These are phyloP conservation scores for Muraenolepis orangiensis DNA, from an alignment of 2,797 vertebrate species.

Conservation along the genomic window DNA sequence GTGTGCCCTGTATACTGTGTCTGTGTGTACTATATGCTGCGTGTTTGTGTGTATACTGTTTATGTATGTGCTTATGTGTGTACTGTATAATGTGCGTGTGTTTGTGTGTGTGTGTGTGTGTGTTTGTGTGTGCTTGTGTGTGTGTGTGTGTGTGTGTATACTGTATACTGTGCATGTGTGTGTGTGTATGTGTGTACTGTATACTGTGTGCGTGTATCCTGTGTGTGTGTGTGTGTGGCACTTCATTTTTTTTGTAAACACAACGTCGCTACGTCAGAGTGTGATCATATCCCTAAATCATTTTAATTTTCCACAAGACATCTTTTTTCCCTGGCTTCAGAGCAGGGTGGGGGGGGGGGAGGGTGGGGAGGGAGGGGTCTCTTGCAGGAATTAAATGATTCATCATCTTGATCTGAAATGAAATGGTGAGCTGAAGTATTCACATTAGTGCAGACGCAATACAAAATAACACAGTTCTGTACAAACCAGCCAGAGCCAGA, in stretches of 20 bases:
- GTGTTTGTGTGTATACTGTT: neutral
- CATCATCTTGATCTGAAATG: slow-evolving; percentile 70
- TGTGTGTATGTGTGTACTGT: neutral
- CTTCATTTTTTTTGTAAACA: neutral
- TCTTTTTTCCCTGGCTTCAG: slow-evolving; percentile 46
- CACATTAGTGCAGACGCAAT: slow-evolving; percentile 65
- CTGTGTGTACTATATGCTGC: too few relatives aligned
- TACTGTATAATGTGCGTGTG: neutral
- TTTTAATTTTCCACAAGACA: slow-evolving; percentile 58
- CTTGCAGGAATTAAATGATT: slow-evolving; percentile 71
- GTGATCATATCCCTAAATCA: slow-evolving; percentile 50
- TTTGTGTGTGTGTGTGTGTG: neutral
- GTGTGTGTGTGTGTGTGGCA: neutral
- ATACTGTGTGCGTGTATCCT: neutral
- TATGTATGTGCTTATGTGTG: neutral
- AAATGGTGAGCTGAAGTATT: slow-evolving; percentile 70
- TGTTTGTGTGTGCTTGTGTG: neutral
- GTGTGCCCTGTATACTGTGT: neutral
- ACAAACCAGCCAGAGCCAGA: slow-evolving; percentile 35
- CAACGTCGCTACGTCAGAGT: neutral
- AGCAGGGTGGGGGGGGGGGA: too few relatives aligned
- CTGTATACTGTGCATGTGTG: neutral
- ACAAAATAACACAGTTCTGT: slow-evolving; percentile 66
- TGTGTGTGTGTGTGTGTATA: neutral
- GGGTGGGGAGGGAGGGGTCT: slow-evolving; percentile 54